Base-by-base conservation (phyloP, 2,113 vertebrate genomes). In the Nannobrachium achirus region DNA sequence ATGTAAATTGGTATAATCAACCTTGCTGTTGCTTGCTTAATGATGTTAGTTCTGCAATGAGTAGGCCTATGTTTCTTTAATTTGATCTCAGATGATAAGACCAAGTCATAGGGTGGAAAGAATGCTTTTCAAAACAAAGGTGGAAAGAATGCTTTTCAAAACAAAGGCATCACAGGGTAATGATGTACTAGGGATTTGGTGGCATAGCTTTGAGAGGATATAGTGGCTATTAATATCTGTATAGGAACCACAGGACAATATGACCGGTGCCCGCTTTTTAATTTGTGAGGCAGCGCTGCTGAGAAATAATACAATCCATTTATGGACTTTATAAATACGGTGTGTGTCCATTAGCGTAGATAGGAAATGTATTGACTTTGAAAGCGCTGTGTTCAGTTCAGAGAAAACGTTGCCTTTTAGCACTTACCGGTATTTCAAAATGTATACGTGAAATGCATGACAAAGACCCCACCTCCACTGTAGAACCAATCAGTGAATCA, bases 121-220 rank as follows among this genome's bases (percentile, higher is more conserved):
- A 92, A 92, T 93, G 83, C 69, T 63, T 50, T 65, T 69, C 76
- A 80, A 81, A 81, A 82, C 73, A 88, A 89, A 82, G 85, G 84
- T 84, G 91, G 87, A 92, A 92, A 89, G 91, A 92, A 92, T 93
- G 83, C 69, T 63, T 50, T 65, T 69, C 76, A 84, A 86, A 84
- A 91, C 65, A 79, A 89, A 88, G 82, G 77, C 72, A 55, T 73
- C 57, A 66, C 49, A 45, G 69, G 63, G 63, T 33, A 63, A 56
- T 41, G 15, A 66, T 77, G 78, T 69, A 73, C 78, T 56, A 59
- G 25, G 79, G 85, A 81, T 82, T 89, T 70, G 75, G 80, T 78
- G 83, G 72, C 79, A 87, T 89, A 81, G 78, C 84, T 89, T 82
- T 75, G 66, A 48, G 68, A 49, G 59, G 50, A 62, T 46, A 55